Base-by-base conservation (phyloP, 2,888 invertebrate genomes). In the Tetheella fluctuosa region DNA sequence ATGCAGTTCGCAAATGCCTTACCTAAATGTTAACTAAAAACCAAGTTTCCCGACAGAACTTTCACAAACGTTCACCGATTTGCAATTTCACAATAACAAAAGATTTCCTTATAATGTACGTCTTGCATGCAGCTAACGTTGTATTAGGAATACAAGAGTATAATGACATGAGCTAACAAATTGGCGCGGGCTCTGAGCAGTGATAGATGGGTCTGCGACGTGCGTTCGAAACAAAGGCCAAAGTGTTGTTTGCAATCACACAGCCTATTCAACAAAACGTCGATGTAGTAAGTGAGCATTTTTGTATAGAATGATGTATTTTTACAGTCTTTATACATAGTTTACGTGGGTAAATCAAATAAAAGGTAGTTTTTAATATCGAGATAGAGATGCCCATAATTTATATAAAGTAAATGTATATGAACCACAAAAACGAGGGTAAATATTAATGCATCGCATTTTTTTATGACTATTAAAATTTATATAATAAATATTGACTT, bases 241-340 rank as follows among this genome's bases (percentile, higher is more conserved):
- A 84, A 89, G 88, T 86, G 89, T 85, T 88, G 83, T 84, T 83
- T 84, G 88, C 88, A 90, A 90, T 90, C 87, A 88, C 83, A 85
- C 76, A 78, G 84, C 79, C 86, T 89, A 90, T 90, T 89, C 86
- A 86, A 79, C 81, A 82, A 76, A 79, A 78, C 80, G 69, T 67
- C 68, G 76, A 88, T 75, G 70, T 76, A 81, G 74, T 76, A 77
- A 76, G 58, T 54, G 64, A 57, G 54, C 53, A 61, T 63, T 64
- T 39, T 54, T 56, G 59, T 52, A 56, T 52, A 37, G 52, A 39
- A 59, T 57, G 37, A 23, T 6, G 48, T 17, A 56, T 52, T 52
- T 56, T 20, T n/a, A n/a, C 23, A 34, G 20, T 17, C 5, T 17
- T n/a, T 4, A 13, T n/a, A 15, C 34, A 39, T 15, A 15, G 13